A percentile compares a stretch with the other conserved stretches of the same genome.
These are phyloP conservation scores for Saturnia pavonia DNA, from an alignment of 2,888 invertebrate genomes.

Conservation along the genomic window DNA sequence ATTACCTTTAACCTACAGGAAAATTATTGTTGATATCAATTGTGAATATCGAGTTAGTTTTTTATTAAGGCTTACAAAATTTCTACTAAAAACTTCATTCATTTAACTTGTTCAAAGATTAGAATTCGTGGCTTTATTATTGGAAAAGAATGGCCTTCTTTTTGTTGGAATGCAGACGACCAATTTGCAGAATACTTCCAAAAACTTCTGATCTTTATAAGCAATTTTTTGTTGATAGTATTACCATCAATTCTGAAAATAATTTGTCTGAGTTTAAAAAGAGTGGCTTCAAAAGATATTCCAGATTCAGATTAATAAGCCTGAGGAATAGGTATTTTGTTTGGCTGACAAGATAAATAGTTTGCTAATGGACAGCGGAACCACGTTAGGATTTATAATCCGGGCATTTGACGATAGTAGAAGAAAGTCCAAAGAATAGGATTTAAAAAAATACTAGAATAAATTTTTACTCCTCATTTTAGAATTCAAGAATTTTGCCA, in stretches of 20 bases:
- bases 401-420: no score
- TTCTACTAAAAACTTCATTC: neutral
- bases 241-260: no score
- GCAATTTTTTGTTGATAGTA: no score
- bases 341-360: neutral
- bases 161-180: neutral
- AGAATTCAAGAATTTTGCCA: neutral
- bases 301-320: no score
- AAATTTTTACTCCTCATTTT: no score
- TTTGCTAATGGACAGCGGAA: neutral
- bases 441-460: no score
- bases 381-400: neutral
- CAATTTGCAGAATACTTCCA: neutral
- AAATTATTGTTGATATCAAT: neutral
- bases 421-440: no score
- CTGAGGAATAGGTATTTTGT: no score
- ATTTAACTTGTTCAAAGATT: neutral
- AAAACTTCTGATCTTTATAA: no score
- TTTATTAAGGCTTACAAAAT: neutral
- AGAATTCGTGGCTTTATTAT: neutral
- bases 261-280: no score
- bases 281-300: no score
- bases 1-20: slow-evolving; percentile 8
- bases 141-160: neutral
- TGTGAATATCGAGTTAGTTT: neutral